These are phyloP conservation scores for Drosophila trichaetosa DNA, from an alignment of 2,888 invertebrate species.

Conservation along the genomic window DNA sequence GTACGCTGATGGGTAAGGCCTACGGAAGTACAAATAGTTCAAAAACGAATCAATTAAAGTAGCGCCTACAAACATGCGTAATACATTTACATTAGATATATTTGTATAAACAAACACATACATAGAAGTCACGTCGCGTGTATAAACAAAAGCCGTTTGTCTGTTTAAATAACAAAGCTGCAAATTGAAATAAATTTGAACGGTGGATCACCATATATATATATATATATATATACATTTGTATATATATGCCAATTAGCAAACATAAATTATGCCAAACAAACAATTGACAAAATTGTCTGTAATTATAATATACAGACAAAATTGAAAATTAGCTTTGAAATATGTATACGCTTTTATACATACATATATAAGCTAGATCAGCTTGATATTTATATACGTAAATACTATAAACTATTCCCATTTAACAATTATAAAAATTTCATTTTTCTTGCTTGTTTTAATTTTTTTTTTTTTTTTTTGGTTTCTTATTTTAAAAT, in stretches of 20 bases:
- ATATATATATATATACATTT: not conserved
- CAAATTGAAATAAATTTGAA: constrained; percentile 35
- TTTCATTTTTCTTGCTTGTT: constrained; percentile 3
- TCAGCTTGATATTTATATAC: not conserved
- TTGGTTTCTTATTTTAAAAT: no score
- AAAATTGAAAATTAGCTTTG: not conserved
- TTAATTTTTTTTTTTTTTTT: not conserved
- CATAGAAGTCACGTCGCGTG: constrained; percentile 27
- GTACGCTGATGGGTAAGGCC: not conserved
- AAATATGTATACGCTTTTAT: not conserved
- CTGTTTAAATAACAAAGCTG: constrained; percentile 18
- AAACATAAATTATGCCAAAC: constrained; percentile 22
- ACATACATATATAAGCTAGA: not conserved
- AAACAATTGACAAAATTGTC: constrained; percentile 22
- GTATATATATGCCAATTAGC: constrained; percentile 16
- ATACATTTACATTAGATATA: not conserved
- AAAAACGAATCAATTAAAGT: constrained; percentile 25
- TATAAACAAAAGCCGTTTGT: constrained; percentile 45
- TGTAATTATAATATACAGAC: not conserved
- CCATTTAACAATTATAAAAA: constrained; percentile 8
- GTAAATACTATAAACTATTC: not conserved
- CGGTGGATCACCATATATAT: not conserved
- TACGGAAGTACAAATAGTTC: constrained; percentile 9
- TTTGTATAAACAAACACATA: not conserved
- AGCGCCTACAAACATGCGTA: not conserved